Evolutionary conservation across 2,888 invertebrate genomes (phyloP).

Genomic region (Acleris literana): DNA sequence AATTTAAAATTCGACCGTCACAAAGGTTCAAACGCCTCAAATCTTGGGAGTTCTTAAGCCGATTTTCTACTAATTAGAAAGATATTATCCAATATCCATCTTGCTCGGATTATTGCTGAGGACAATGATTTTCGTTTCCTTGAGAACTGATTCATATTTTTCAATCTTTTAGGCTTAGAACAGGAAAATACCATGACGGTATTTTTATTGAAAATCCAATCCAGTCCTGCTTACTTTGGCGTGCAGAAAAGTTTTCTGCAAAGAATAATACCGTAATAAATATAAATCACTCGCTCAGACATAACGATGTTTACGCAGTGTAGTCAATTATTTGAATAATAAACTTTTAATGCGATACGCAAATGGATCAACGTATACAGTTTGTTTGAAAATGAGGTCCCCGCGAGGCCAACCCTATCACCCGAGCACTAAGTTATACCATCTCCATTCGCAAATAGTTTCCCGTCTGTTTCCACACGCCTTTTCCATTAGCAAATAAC

Average conservation of each 20-base stretch:
- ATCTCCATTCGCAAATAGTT: slow-evolving; percentile 21
- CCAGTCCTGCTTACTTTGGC: slow-evolving; percentile 22
- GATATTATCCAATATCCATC: slow-evolving; percentile 8
- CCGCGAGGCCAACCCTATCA: slow-evolving; percentile 9
- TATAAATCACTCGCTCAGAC: slow-evolving; percentile 23
- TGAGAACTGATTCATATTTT: not conserved
- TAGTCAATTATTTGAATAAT: slow-evolving; percentile 10
- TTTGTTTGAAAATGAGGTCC: slow-evolving; percentile 5
- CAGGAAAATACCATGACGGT: not conserved
- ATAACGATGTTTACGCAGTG: slow-evolving; percentile 18
- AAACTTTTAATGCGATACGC: slow-evolving; percentile 22
- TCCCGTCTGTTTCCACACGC: slow-evolving; percentile 23
- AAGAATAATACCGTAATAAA: slow-evolving; percentile 18
- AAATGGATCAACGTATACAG: slow-evolving; percentile 5
- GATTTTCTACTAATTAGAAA: slow-evolving; percentile 8
- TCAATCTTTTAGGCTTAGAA: not conserved
- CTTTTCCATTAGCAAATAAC: slow-evolving; percentile 29
- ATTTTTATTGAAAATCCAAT: slow-evolving; percentile 13
- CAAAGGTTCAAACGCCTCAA: too few relatives aligned
- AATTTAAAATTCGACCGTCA: too few relatives aligned
- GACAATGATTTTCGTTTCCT: not conserved
- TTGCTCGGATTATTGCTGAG: not conserved
- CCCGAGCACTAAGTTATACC: slow-evolving; percentile 18
- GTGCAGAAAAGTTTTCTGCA: slow-evolving; percentile 16
- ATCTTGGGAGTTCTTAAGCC: not conserved